Conservation (phyloP, 2,113 vertebrate genomes). For the Zosterops pallidus region DNA sequence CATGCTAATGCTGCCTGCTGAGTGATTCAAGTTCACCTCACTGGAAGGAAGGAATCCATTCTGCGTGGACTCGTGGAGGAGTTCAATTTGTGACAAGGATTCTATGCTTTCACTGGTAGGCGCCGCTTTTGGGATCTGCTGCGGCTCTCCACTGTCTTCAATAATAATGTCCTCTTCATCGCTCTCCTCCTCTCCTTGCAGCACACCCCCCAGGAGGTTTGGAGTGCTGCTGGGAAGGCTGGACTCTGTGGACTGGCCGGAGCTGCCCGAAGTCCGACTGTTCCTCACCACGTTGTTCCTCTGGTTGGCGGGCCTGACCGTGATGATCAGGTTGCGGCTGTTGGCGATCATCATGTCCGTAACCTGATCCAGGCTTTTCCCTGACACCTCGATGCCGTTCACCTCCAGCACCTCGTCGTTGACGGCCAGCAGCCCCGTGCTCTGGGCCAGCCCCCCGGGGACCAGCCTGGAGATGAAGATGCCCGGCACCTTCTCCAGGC, state of each 20-base stretch:
- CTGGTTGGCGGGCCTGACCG: slow-evolving; percentile 95
- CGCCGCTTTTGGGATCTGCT: slow-evolving; percentile 72
- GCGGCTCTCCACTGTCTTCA: slow-evolving; percentile 78
- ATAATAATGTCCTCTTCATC: slow-evolving; percentile 93
- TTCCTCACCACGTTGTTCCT: slow-evolving; percentile 91
- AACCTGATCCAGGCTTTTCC: slow-evolving; percentile 96
- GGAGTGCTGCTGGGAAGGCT: slow-evolving; percentile 77
- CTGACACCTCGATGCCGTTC: slow-evolving; percentile 94
- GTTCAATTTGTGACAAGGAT: slow-evolving; percentile 81
- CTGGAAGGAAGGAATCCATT: slow-evolving; percentile 82
- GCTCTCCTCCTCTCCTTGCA: slow-evolving; percentile 86
- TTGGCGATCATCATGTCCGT: slow-evolving; percentile 99
- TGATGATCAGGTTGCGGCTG: slow-evolving; percentile 97
- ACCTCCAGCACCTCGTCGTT: slow-evolving; percentile 98
- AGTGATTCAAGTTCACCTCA: slow-evolving; percentile 67
- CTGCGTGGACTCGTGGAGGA: slow-evolving; percentile 79
- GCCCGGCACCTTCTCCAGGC: slow-evolving; percentile 93
- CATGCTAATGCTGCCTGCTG: slow-evolving; percentile 43
- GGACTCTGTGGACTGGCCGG: slow-evolving; percentile 90
- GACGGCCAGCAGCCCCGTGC: slow-evolving; percentile 92
- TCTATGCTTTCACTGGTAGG: slow-evolving; percentile 76
- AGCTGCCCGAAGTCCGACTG: slow-evolving; percentile 90
- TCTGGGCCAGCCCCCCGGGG: slow-evolving; percentile 92
- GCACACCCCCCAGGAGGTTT: slow-evolving; percentile 80
- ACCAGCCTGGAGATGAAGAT: slow-evolving; percentile 93